Conservation (phyloP, 2,797 vertebrate genomes). For the Pagetopsis macropterus region DNA sequence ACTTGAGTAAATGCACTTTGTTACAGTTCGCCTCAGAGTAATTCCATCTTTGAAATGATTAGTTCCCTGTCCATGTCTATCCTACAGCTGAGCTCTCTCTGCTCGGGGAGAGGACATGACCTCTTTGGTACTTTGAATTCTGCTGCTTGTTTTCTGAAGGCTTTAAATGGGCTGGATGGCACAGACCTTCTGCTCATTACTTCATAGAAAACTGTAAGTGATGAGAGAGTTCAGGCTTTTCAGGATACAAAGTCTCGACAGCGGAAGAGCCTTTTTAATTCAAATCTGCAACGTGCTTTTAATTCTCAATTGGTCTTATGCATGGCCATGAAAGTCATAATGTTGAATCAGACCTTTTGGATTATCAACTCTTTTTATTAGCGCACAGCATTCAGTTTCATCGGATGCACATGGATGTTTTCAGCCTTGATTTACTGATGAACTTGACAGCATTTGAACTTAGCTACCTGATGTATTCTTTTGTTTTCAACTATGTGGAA, state of each 20-base stretch:
- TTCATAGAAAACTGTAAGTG: slow-evolving; percentile 1
- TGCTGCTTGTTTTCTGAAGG: slow-evolving; percentile 13
- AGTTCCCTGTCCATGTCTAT: neutral
- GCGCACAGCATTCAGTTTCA: slow-evolving; percentile 10
- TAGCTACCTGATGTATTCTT: neutral
- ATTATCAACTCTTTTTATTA: neutral
- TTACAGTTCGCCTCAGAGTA: neutral
- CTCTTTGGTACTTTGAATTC: neutral
- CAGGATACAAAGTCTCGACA: slow-evolving; percentile 10
- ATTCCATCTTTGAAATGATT: neutral
- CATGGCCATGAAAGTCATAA: neutral
- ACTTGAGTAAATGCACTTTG: too few species aligned
- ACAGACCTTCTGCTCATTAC: slow-evolving; percentile 19
- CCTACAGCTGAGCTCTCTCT: neutral
- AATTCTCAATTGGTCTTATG: slow-evolving; percentile 11
- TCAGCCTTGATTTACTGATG: slow-evolving; percentile 21
- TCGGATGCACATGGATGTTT: neutral
- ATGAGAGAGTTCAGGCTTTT: slow-evolving; percentile 19
- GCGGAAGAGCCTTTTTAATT: slow-evolving; percentile 9
- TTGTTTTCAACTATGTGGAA: slow-evolving; percentile 17
- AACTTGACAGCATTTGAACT: slow-evolving; percentile 1
- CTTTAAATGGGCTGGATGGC: slow-evolving; percentile 16
- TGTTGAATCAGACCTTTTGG: slow-evolving; percentile 1
- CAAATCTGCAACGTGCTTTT: slow-evolving; percentile 20
- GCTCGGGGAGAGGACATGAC: slow-evolving; percentile 23